Base-by-base conservation (phyloP, 1,140 invertebrate species). In the Magallana angulata region DNA sequence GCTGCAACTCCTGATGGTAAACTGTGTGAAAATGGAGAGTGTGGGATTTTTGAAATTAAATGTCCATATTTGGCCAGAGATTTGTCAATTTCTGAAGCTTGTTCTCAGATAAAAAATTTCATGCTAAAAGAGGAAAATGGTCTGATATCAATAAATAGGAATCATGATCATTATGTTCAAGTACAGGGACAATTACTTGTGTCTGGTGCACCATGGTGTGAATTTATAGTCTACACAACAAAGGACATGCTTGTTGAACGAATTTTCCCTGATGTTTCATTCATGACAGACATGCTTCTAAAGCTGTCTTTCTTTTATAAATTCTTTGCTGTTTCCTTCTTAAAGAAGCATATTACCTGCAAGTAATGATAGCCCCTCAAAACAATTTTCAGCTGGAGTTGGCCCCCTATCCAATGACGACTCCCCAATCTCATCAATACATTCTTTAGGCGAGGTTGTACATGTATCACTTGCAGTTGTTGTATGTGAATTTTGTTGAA, bases 171-270 rank as follows among this genome's bases (percentile, higher is more conserved):
- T 57, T 86, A 80, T 81, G 18, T 24, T 24, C 87, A 88, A 57
- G 56, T 85, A 9, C 87, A 88, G 82, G 84, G 87, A 24, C 87
- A 88, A 48, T 57, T 88, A 14, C 16, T 88, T 36, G 71, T 88
- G n/a, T 85, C 87, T 16, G 87, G 87, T 56, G 30, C 57, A 36
- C 14, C 57, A 7, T 85, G 85, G 56, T 88, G 87, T 81, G 84
- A 88, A 12, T 86, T 81, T 48, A 24, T 88, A 16, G 76, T 85
- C 4, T 88, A 88, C 64, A 85, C 71, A 58, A 48, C 85, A 12
- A 30, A 62, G 24, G 87, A 88, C 18, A n/a, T 88, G 11, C 36
- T 36, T 81, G 58, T 85, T 14, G 16, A 85, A 71, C 60, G 87
- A 76, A 85, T 88, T 64, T 88, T 59, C 59, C 87, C 87, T 62